phyloP scores from a whole-genome alignment of 2,113 vertebrate genomes.

The Austrofundulus limnaeus region DNA sequence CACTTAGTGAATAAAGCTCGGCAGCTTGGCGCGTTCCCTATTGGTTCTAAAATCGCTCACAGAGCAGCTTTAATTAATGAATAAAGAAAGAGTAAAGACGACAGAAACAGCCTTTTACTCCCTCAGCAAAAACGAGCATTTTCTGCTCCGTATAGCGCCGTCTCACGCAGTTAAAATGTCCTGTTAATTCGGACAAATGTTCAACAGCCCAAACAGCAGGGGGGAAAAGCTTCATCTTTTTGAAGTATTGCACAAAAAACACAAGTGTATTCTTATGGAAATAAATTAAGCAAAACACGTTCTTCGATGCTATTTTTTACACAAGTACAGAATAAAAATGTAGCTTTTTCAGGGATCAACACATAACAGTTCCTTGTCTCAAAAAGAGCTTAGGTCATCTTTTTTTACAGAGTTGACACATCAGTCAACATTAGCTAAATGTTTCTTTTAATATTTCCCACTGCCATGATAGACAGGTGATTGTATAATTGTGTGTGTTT shows the following conservation, averaged over 20 bases:
- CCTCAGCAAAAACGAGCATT: neutral
- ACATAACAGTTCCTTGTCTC: neutral
- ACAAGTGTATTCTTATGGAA: neutral
- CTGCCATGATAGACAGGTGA: no score
- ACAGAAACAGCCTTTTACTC: conserved; percentile 2
- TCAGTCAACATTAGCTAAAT: no score
- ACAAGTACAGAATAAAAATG: neutral
- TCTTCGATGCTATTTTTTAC: neutral
- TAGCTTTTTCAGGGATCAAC: neutral
- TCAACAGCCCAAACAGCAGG: neutral
- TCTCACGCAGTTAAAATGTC: neutral
- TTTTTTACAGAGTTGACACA: no score
- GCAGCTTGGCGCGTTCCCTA: neutral
- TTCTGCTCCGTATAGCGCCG: neutral
- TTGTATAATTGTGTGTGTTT: no score
- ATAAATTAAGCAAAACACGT: neutral
- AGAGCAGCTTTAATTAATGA: conserved; percentile 27
- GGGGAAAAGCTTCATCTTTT: neutral
- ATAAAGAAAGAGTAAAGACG: neutral
- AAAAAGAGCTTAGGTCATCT: no score
- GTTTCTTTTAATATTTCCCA: no score
- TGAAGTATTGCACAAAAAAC: neutral
- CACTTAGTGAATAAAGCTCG: neutral
- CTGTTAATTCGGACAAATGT: conserved; percentile 13
- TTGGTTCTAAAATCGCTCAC: neutral